Evolutionary conservation across 2,113 vertebrate genomes (phyloP), one percentile per base, ranked within the genome.

Genomic region (Coptodon rendalli): DNA sequence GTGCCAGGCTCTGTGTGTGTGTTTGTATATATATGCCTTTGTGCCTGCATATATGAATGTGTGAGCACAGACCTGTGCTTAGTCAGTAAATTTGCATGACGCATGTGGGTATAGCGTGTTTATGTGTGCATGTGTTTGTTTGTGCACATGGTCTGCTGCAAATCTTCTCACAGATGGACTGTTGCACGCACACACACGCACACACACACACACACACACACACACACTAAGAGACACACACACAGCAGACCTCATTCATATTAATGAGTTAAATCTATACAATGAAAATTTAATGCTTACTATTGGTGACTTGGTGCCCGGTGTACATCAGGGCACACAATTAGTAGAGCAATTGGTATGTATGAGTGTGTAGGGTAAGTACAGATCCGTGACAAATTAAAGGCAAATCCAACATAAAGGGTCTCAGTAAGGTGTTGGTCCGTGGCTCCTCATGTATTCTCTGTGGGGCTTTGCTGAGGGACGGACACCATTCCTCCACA

Each of bases 221-320:
- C 38, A 38, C 38, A 66, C 61, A 66, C 61, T 36, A 66, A 66
- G 17, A 36, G 10, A 66, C 10, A 66, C 19, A 66, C 17, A 38
- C 34, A 38, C 34, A 48, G 92, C 93, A 88, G 89, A 87, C 73
- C 91, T 95, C 92, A 93, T 96, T 94, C 92, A 96, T 96, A 94
- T 95, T 94, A 94, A 96, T 93, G 90, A 96, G 87, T 78, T 91
- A 92, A 93, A 96, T 95, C 95, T 94, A 94, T 95, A 94, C 87
- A 78, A 94, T 96, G 85, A 95, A 95, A 95, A 91, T 95, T 93
- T 95, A 91, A 96, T 94, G 91, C 57, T 76, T 89, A 94, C 89
- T 89, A 91, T 95, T 94, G 93, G 91, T 93, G 92, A 91, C 91
- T 84, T 61, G 79, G 34, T 76, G 76, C 84, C 85, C 66, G 34